Evolutionary conservation across 1,140 invertebrate genomes (phyloP).

Genomic region (Asbolus verrucosus): DNA sequence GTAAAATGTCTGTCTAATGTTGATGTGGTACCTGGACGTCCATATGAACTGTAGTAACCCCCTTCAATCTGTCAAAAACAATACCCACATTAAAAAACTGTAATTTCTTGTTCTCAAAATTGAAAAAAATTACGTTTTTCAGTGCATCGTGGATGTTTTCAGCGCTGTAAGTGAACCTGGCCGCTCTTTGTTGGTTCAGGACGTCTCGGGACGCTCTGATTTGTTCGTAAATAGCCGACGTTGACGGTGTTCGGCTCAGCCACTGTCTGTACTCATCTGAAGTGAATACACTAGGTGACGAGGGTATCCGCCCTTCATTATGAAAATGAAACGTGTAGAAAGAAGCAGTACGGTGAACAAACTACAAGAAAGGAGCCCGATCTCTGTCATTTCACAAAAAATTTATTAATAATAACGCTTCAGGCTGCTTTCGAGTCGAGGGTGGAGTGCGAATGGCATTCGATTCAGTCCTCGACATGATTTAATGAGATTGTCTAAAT

Average conservation of each 20-base stretch:
- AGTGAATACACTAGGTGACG: constrained; percentile 84
- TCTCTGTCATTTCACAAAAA: neutral
- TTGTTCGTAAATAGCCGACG: constrained; percentile 91
- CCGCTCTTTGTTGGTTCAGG: constrained; percentile 73
- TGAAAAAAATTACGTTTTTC: constrained; percentile 73
- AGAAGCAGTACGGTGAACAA: constrained; percentile 43
- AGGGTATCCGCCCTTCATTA: constrained; percentile 70
- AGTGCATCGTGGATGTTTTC: constrained; percentile 89
- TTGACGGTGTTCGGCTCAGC: constrained; percentile 89
- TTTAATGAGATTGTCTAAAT: constrained; percentile 36
- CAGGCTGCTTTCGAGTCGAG: constrained; percentile 32
- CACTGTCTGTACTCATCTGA: constrained; percentile 92
- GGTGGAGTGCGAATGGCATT: constrained; percentile 16
- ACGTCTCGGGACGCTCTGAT: constrained; percentile 80
- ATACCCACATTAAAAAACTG: constrained; percentile 1
- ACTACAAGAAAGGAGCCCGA: constrained; percentile 20
- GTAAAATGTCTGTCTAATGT: constrained; percentile 69
- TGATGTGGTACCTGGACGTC: constrained; percentile 67
- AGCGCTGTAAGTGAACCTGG: constrained; percentile 87
- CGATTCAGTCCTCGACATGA: constrained; percentile 25
- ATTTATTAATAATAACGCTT: neutral
- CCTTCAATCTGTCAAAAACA: constrained; percentile 70
- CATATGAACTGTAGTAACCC: constrained; percentile 70
- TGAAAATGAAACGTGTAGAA: constrained; percentile 49
- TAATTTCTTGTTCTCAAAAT: neutral